Percentiles rank a stretch among this genome's conserved stretches.
Conservation (phyloP, 2,888 invertebrate genomes). For the Phaonia tiefii region DNA sequence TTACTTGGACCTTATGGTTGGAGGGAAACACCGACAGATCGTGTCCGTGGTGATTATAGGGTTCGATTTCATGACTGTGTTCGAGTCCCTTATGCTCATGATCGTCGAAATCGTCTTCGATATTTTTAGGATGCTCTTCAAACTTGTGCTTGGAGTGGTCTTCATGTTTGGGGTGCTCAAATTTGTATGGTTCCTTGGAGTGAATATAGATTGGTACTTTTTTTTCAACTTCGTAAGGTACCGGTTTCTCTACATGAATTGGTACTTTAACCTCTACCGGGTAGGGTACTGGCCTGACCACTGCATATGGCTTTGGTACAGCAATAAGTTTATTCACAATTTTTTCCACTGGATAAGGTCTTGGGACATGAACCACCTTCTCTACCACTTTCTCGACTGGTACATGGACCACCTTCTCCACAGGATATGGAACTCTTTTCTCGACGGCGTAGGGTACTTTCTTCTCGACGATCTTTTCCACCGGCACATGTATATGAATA, state of each 20-base stretch:
- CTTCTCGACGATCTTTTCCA: conserved; percentile 80
- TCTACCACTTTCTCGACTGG: conserved; percentile 81
- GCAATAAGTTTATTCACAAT: conserved; percentile 81
- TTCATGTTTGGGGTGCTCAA: conserved; percentile 68
- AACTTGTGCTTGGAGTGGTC: conserved; percentile 22
- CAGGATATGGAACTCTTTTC: conserved; percentile 80
- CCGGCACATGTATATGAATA: conserved; percentile 77
- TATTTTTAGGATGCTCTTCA: conserved; percentile 52
- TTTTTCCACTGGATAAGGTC: conserved; percentile 82
- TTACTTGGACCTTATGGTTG: conserved; percentile 67
- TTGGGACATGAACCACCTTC: conserved; percentile 82
- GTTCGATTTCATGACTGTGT: conserved; percentile 65
- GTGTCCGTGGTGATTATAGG: conserved; percentile 66
- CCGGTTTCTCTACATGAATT: conserved; percentile 78
- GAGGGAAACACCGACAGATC: conserved; percentile 69
- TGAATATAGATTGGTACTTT: conserved; percentile 79
- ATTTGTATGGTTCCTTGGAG: conserved; percentile 79
- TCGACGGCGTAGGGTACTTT: conserved; percentile 81
- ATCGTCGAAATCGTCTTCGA: conserved; percentile 64
- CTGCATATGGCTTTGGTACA: conserved; percentile 82
- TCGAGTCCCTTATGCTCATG: conserved; percentile 66
- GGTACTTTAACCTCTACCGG: conserved; percentile 73
- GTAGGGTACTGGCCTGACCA: conserved; percentile 81
- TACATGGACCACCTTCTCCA: conserved; percentile 78
- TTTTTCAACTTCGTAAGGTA: conserved; percentile 77